These are phyloP conservation scores for Heliornis fulica DNA, from an alignment of 2,113 vertebrate genomes.

Conservation along the genomic window DNA sequence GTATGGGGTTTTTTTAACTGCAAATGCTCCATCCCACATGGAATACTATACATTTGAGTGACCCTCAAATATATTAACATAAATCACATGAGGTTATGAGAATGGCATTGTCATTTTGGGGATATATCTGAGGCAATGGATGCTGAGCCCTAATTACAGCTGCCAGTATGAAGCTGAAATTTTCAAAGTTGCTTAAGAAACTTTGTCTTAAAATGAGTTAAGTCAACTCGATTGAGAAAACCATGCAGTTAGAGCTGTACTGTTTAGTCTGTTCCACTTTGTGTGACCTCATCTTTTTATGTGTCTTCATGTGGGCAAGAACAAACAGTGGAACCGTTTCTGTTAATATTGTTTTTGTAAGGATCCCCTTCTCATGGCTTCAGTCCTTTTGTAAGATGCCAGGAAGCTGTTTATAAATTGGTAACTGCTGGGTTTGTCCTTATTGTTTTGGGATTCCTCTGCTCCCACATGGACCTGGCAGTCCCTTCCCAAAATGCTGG, in stretches of 20 bases:
- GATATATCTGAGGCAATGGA: background rate
- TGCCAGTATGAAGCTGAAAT: background rate
- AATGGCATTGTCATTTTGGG: background rate
- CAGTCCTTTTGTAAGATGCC: conserved; percentile 1
- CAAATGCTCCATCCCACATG: background rate
- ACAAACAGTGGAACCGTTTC: background rate
- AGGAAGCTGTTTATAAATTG: conserved; percentile 24
- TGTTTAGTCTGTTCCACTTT: background rate
- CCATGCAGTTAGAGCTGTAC: background rate
- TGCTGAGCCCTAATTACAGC: background rate
- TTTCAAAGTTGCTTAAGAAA: conserved; percentile 23
- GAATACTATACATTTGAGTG: background rate
- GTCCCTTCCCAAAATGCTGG: conserved; percentile 8
- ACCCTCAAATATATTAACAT: background rate
- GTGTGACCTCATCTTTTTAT: conserved; percentile 10
- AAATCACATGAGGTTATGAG: background rate
- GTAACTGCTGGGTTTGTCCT: background rate
- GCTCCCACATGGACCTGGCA: conserved; percentile 33
- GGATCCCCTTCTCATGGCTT: conserved; percentile 18
- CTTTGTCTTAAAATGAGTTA: background rate
- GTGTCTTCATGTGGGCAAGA: background rate
- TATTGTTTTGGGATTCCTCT: conserved; percentile 53
- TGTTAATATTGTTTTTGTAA: conserved; percentile 16
- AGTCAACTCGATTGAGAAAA: background rate
- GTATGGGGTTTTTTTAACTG: background rate